Evolutionary conservation across 2,113 vertebrate species (phyloP), one percentile per base, ranked within the genome.

Genomic region (Raja brachyura): DNA sequence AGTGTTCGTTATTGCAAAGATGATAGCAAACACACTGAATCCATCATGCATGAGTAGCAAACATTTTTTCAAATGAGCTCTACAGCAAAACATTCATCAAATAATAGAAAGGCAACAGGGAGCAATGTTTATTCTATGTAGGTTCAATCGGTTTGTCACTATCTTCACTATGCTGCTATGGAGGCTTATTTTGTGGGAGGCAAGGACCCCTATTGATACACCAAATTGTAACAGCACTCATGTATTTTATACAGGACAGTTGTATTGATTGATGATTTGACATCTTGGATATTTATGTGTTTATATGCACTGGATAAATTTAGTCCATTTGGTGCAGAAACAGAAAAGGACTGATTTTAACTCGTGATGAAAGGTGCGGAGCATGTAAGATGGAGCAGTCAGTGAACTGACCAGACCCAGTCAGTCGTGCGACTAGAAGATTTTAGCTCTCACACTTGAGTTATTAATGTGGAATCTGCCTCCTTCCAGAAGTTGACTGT

Each of bases 51-150:
- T 31, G 14, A 63, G 25, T 59, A 86, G 59, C 59, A 63, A 88
- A 63, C 59, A 16, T 61, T 31, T 18, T 66, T 88, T 63, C 61
- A 31, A 88, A 88, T 11, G 3, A 88, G 31, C 59, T 63, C 59
- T 16, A 63, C 59, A 63, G 11, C 59, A 88, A 54, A 81, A 81
- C 78, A 22, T 81, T 81, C 48, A 81, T 25, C 78, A 54, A 54
- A 81, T 13, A 14, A 31, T 31, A 28, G 10, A 88, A 88, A 88
- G 28, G 83, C 79, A 63, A 31, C 22, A n/a, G 14, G 5, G 13
- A 63, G 83, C 5, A 31, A 63, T 63, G 83, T 88, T 88, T 88
- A 88, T 66, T 86, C 83, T 63, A 63, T n/a, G 28, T 31, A 86
- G 83, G 8, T 63, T 63, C 56, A 63, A 61, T 61, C 56, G n/a